These are phyloP conservation scores for cat (Felis catus) DNA, from an alignment of 2,113 vertebrate genomes.

Conservation along the genomic window F.catus_Fca126_mat1.0 CM031413.1:8929501-8930000, in stretches of 20 bases:
- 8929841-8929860: no score
- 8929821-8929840: no score
- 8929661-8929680: slow-evolving; percentile 53
- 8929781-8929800: no score
- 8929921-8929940: no score
- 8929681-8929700: background rate
- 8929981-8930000: background rate
- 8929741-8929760: no score
- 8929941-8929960: background rate
- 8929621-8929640: slow-evolving; percentile 13
- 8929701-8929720: background rate
- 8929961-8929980: background rate
- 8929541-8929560: background rate
- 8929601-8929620: slow-evolving; percentile 35
- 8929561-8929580: slow-evolving; percentile 23
- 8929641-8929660: background rate
- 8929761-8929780: no score
- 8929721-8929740: background rate
- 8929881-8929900: no score
- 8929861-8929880: no score
- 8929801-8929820: no score
- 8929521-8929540: background rate
- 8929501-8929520: background rate
- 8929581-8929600: background rate
- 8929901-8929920: no score